Evolutionary conservation across 2,113 vertebrate genomes (phyloP).

Genomic region (Ophthalmolycus amberensis): DNA sequence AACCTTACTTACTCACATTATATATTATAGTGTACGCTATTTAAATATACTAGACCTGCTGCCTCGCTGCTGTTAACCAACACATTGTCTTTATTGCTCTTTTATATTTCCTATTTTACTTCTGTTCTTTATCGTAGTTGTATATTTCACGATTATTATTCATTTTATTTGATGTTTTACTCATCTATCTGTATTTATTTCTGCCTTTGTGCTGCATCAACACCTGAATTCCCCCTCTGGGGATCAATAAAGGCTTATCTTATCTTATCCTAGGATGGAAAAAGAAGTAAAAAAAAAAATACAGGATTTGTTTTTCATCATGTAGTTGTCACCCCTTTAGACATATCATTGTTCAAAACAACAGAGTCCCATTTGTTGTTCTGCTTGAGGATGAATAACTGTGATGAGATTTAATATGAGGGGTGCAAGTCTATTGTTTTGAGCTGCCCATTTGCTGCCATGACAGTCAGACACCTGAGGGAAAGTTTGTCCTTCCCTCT

Average conservation of each 20-base stretch:
- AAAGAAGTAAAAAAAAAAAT: not conserved
- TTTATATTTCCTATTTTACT: not conserved
- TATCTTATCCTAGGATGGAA: not conserved
- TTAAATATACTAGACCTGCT: not conserved
- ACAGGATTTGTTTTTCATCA: not conserved
- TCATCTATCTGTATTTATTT: not conserved
- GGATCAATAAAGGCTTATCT: not conserved
- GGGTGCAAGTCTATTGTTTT: constrained; percentile 52
- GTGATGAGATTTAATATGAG: constrained; percentile 59
- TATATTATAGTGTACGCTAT: not conserved
- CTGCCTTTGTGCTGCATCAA: not conserved
- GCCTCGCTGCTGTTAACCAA: not conserved
- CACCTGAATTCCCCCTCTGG: not conserved
- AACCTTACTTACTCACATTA: not conserved
- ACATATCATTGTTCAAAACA: constrained; percentile 5
- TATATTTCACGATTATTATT: not conserved
- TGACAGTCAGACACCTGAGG: constrained; percentile 62
- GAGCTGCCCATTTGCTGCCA: constrained; percentile 61
- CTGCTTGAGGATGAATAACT: constrained; percentile 14
- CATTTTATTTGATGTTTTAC: not conserved
- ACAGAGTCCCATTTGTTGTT: constrained; percentile 1
- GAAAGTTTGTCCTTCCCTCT: constrained; percentile 69
- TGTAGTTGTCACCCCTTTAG: not conserved
- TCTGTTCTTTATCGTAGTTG: not conserved
- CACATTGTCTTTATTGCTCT: not conserved